Evolutionary conservation across 2,797 vertebrate species (phyloP), one percentile per base, ranked within the genome.

Genomic region (Thamnophis elegans): DNA sequence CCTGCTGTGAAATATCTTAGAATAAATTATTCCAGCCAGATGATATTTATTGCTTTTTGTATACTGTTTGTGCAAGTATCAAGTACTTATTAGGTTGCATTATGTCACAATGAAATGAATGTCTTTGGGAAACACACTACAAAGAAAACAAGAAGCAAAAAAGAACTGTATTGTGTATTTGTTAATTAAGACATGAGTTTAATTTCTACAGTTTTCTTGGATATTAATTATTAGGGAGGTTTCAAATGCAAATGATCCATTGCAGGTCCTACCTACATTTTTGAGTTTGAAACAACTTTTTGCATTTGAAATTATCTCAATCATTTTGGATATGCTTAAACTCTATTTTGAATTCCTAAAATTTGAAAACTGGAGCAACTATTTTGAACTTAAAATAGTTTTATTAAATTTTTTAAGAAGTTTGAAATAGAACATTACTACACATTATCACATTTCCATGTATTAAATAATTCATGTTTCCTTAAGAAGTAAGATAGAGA

Each of bases 11-110:
- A n/a, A 89, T 92, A 32, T 0, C 18, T 68, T 13, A 0, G 0
- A 55, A 9, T 14, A 18, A 55, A 88, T 60, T n/a, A 82, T 89
- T 20, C 16, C 18, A 87, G 16, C 1, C 58, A 18, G 0, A 1
- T 60, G 0, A 0, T 1, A 14, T 1, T 51, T 92, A 47, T 54
- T 51, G 2, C 4, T 42, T 0, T 36, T 0, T 59, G 6, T 60
- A 36, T 91, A 28, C 73, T 88, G 47, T 42, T 87, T 89, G 51
- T 0, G 0, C 1, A 18, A 91, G 62, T 56, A 62, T 94, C 53
- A 22, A 59, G 59, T 91, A 94, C 93, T 91, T 92, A 47, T 28
- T 91, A 26, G 22, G 10, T 22, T 87, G 3, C 7, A 0, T 32
- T 3, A 89, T 14, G 20, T 85, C 82, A 87, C 55, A 91, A 11